These are phyloP conservation scores for Micrastur ruficollis DNA, from an alignment of 2,797 vertebrate genomes.

Conservation along the genomic window DNA sequence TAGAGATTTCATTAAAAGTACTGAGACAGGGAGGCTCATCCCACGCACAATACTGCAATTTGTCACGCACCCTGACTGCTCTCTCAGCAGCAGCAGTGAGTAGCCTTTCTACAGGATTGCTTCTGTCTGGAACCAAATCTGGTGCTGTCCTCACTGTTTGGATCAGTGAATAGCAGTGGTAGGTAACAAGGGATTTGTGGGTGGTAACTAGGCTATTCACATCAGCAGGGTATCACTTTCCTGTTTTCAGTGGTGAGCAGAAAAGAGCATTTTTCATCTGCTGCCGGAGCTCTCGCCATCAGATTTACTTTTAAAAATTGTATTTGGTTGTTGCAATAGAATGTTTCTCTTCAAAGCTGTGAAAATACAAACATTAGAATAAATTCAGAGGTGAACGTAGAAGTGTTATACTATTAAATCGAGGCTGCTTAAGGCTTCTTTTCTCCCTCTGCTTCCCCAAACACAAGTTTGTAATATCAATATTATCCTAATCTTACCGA, in stretches of 20 bases:
- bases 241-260: neutral
- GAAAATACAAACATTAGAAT: neutral
- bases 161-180: neutral
- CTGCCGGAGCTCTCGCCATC: neutral
- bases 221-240: neutral
- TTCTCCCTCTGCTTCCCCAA: neutral
- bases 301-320: neutral
- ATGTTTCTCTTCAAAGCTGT: neutral
- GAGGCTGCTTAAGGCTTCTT: neutral
- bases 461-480: neutral
- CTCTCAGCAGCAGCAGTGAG: neutral
- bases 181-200: neutral
- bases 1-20: neutral
- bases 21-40: neutral
- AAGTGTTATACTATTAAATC: neutral
- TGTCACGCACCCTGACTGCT: neutral
- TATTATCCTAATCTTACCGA: neutral
- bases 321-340: neutral
- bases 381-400: neutral
- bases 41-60: neutral
- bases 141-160: neutral
- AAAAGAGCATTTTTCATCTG: neutral
- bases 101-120: neutral
- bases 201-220: neutral
- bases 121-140: neutral